Conservation (phyloP, 2,797 vertebrate genomes). For the Sebastolobus altivelis region DNA sequence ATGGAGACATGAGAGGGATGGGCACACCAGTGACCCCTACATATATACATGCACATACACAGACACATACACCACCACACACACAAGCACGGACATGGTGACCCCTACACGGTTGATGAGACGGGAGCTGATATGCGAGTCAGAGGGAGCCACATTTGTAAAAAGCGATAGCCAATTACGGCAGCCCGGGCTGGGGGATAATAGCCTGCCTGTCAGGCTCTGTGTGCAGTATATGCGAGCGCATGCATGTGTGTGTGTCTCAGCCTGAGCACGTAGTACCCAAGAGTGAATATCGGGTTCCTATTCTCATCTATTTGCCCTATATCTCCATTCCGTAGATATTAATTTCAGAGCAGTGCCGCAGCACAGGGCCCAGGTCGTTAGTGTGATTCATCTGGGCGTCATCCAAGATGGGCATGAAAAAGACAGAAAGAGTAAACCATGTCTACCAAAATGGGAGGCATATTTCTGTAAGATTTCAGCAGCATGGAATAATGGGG, state of each 20-base stretch:
- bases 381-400: conserved; percentile 88
- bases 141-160: conserved; percentile 87
- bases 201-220: conserved; percentile 86
- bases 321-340: conserved; percentile 86
- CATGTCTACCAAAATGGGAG: conserved; percentile 58
- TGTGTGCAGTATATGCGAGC: conserved; percentile 72
- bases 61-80: conserved; percentile 36
- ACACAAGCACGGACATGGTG: conserved; percentile 67
- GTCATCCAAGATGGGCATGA: conserved; percentile 67
- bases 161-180: conserved; percentile 90
- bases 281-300: conserved; percentile 86
- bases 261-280: conserved; percentile 72
- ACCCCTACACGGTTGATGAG: conserved; percentile 84
- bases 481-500: conserved; percentile 50
- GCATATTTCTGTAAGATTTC: conserved; percentile 67
- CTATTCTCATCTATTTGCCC: conserved; percentile 91
- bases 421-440: conserved; percentile 61
- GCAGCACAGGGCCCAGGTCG: conserved; percentile 82
- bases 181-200: conserved; percentile 87
- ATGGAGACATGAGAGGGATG: conserved; percentile 80
- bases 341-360: conserved; percentile 88
- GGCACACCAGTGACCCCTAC: conserved; percentile 77
- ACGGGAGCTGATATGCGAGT: conserved; percentile 84
- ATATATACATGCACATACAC: conserved; percentile 49
- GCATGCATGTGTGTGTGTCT: conserved; percentile 62